Percentiles rank a stretch among this genome's conserved stretches.
Evolutionary conservation across 2,113 vertebrate genomes (phyloP).

Genomic region (Zeus faber): DNA sequence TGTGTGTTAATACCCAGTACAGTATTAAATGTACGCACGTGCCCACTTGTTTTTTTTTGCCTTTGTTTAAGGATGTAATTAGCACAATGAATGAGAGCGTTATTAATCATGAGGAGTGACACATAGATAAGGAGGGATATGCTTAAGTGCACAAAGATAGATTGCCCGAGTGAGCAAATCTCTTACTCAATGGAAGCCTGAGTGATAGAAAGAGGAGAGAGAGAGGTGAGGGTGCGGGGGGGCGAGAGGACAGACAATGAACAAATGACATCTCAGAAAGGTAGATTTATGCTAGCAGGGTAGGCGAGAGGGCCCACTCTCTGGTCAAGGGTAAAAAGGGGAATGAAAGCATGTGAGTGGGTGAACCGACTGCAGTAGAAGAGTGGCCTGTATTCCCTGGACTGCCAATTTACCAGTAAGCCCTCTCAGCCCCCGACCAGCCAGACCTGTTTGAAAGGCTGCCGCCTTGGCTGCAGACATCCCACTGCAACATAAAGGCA

Average conservation of each 20-base stretch:
- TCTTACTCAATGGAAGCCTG: constrained; percentile 22
- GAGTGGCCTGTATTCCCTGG: constrained; percentile 70
- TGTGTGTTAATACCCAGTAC: constrained; percentile 10
- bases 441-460: constrained; percentile 60
- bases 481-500: constrained; percentile 59
- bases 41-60: constrained; percentile 44
- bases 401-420: constrained; percentile 73
- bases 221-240: constrained; percentile 12
- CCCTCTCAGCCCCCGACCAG: constrained; percentile 55
- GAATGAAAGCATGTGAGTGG: constrained; percentile 67
- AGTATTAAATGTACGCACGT: constrained; percentile 24
- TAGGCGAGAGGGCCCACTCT: constrained; percentile 55
- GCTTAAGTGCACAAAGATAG: constrained; percentile 47
- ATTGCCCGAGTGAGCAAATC: constrained; percentile 46
- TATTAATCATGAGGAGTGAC: constrained; percentile 60
- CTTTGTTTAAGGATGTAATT: constrained; percentile 64
- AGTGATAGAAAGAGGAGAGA: constrained; percentile 1
- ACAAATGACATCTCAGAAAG: constrained; percentile 56
- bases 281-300: constrained; percentile 49
- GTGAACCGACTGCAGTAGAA: constrained; percentile 48
- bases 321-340: constrained; percentile 70
- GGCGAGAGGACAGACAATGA: constrained; percentile 42
- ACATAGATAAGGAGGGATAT: constrained; percentile 51
- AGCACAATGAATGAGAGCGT: constrained; percentile 57
- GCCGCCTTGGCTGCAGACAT: constrained; percentile 60